Percentiles rank a stretch among this genome's conserved stretches.
Conservation (phyloP, 2,113 vertebrate genomes). For the Entomyzon cyanotis region DNA sequence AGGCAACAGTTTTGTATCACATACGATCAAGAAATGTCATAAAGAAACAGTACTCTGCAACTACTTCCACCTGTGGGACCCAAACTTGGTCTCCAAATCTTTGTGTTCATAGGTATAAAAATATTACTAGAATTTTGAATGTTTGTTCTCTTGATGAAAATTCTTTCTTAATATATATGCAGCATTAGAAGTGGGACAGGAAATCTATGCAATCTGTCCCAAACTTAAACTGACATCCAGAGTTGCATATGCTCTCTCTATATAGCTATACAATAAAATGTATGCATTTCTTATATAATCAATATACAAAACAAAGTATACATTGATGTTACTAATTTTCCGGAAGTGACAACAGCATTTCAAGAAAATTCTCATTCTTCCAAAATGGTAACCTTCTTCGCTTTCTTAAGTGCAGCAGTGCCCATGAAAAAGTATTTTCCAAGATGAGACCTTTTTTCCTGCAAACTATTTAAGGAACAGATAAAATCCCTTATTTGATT, state of each 20-base stretch:
- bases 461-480: neutral
- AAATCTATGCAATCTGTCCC: neutral
- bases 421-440: neutral
- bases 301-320: neutral
- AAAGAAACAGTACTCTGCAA: neutral
- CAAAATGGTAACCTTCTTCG: neutral
- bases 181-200: neutral
- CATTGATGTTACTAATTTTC: neutral
- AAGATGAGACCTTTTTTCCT: neutral
- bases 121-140: neutral
- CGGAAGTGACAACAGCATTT: neutral
- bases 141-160: neutral
- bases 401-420: neutral
- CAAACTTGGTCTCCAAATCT: neutral
- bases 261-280: neutral
- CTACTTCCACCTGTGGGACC: neutral
- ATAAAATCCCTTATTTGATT: constrained; percentile 34
- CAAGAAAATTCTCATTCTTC: neutral
- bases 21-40: neutral
- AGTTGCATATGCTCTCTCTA: neutral
- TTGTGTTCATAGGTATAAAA: neutral
- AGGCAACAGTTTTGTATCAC: neutral
- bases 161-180: neutral
- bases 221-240: neutral
- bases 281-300: neutral